phyloP scores from a whole-genome alignment of 1,140 invertebrate species.

The Holotrichia oblita region DNA sequence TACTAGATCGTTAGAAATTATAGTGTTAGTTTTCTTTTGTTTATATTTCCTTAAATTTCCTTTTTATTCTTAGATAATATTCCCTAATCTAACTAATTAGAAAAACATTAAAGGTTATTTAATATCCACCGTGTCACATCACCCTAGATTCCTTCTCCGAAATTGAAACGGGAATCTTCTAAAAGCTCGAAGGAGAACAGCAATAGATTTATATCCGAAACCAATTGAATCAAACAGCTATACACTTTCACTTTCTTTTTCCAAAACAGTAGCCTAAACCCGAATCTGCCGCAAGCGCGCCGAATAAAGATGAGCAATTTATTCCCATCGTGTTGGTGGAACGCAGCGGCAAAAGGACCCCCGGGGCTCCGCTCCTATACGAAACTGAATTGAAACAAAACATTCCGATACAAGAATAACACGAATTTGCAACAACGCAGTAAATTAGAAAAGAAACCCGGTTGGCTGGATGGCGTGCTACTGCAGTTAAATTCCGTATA shows the following conservation, averaged over 20 bases:
- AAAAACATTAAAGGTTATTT: background rate
- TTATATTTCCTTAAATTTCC: too few species aligned
- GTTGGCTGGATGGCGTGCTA: background rate
- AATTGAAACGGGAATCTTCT: background rate
- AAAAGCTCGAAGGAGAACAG: background rate
- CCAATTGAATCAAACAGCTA: conserved; percentile 9
- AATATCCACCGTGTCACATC: background rate
- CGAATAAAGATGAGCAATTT: conserved; percentile 17
- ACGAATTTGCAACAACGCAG: background rate
- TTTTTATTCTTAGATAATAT: too few species aligned
- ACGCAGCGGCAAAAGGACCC: background rate
- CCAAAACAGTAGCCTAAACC: background rate
- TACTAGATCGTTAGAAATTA: too few species aligned
- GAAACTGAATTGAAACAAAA: conserved; percentile 9
- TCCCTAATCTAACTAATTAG: background rate
- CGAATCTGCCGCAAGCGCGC: background rate
- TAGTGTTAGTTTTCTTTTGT: too few species aligned
- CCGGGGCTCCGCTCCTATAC: background rate
- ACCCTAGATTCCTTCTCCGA: too few species aligned
- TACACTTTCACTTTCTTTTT: background rate
- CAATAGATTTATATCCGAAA: conserved; percentile 21
- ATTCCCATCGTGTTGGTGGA: background rate
- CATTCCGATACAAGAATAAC: conserved; percentile 17
- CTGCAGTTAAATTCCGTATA: conserved; percentile 7
- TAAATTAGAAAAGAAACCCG: conserved; percentile 3